Evolutionary conservation across 2,797 vertebrate species (phyloP).

Genomic region (Enteromius trimaculatus): DNA sequence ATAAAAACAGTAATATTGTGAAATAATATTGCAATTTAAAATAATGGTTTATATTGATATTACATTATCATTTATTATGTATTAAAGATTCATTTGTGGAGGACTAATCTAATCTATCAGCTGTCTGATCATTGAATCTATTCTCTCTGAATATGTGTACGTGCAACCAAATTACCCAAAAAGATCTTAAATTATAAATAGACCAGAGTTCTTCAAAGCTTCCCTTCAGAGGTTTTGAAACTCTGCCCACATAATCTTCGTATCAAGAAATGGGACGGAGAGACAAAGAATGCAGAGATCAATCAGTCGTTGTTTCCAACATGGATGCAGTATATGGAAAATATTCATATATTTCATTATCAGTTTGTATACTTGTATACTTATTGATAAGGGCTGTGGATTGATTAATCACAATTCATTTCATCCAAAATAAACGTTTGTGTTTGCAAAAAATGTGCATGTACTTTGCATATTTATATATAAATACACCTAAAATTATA

Average conservation of each 20-base stretch:
- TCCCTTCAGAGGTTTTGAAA: slow-evolving; percentile 20
- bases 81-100: not conserved
- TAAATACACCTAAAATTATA: too few species aligned
- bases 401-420: not conserved
- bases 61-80: not conserved
- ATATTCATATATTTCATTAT: not conserved
- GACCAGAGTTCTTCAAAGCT: not conserved
- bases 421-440: not conserved
- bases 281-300: not conserved
- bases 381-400: not conserved
- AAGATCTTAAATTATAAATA: not conserved
- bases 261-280: not conserved
- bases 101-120: not conserved
- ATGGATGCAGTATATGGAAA: not conserved
- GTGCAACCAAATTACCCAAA: not conserved
- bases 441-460: not conserved
- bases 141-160: slow-evolving; percentile 33
- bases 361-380: not conserved
- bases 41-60: not conserved
- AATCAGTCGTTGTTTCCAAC: not conserved
- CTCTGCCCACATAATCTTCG: not conserved
- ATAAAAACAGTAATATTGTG: not conserved
- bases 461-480: too few species aligned
- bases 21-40: not conserved
- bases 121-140: not conserved